Base-by-base conservation (phyloP, 2,888 invertebrate species). In the Melanostoma scalare region DNA sequence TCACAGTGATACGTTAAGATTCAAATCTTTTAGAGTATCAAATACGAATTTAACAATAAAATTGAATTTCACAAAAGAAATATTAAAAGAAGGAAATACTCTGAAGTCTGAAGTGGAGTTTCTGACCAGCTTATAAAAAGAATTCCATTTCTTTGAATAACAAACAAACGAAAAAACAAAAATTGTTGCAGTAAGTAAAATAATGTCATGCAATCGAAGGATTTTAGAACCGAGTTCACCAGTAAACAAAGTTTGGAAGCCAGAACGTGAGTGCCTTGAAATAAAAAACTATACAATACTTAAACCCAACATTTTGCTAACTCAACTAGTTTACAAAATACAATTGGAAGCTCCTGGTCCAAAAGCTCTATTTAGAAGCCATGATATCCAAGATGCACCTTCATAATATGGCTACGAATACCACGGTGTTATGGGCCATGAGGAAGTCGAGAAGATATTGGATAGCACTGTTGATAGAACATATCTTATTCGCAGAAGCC, bases 301-400 rank as follows among this genome's bases (percentile, higher is more conserved):
- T 46, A 48, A 48, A 9, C 33, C 9, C 40, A 48, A 50, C 55
- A 73, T 53, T 56, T 60, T 50, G 46, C 72, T 67, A 80, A 61
- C 69, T 67, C 35, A 50, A 56, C 61, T 63, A 97, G 97, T 97
- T 87, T 97, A 97, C 92, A 95, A 95, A 88, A 94, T 97, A 89
- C 97, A 97, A 91, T 92, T 96, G 91, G 95, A 96, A 89, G 96
- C 97, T 4, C 97, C 97, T 0, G 93, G 94, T 81, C 96, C 97
- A 2, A 94, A 94, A 87, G 93, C 95, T 33, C 92, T 97, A 81
- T 90, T 93, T 9, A 94, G 95, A 87, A 93, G 93, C 73, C 90
- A 92, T 86, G 89, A 90, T 6, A 90, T 93, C 48, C 88, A 90
- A 0, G 92, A 93, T 74, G 90, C 92, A 56, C 94, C 94, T 0